Base-by-base conservation (phyloP, 2,113 vertebrate species). In the Rhadina sibilatrix region DNA sequence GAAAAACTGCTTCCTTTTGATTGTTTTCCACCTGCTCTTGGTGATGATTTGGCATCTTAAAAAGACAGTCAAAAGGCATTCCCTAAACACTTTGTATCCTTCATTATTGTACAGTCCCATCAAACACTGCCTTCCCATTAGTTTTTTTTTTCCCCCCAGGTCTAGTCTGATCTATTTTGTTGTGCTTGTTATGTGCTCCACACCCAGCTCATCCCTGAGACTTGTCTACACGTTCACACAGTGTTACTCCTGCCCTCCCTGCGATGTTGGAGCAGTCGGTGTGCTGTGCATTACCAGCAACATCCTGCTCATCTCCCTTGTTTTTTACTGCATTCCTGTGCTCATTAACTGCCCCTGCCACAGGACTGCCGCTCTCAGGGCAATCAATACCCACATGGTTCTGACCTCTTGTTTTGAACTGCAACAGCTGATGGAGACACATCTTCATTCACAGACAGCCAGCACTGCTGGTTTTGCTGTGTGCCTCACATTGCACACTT, bases 241-340 rank as follows among this genome's bases (percentile, higher is more conserved):
- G 4, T 9, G 15, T 74, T 44, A 35, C 6, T 35, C n/a, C 6
- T 49, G 74, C 30, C 17, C 44, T 24, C 13, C 8, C 3, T 27
- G 31, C 27, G 7, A 5, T 2, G n/a, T 6, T 46, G 53, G 42
- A 85, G 66, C 24, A 47, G 42, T 25, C 0, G 0, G 18, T 16
- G 10, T 8, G 35, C 35, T 86, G 57, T 38, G 61, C n/a, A 42
- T 68, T 59, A n/a, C 31, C 65, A 75, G n/a, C 56, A 49, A 22
- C 18, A 19, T 18, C 8, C n/a, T 2, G 1, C 31, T 59, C 6
- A 60, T 33, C 54, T 74, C 46, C 6, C n/a, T 10, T 25, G 30
- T 23, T 90, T 47, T 65, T 46, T 38, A 13, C 49, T 50, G 17
- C 47, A 7, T 63, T 80, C 25, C 7, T 28, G 46, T 80, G 57